A percentile compares a stretch with the other conserved stretches of the same genome.
Evolutionary conservation across 1,140 invertebrate species (phyloP).

Genomic region (Aporrectodea caliginosa): DNA sequence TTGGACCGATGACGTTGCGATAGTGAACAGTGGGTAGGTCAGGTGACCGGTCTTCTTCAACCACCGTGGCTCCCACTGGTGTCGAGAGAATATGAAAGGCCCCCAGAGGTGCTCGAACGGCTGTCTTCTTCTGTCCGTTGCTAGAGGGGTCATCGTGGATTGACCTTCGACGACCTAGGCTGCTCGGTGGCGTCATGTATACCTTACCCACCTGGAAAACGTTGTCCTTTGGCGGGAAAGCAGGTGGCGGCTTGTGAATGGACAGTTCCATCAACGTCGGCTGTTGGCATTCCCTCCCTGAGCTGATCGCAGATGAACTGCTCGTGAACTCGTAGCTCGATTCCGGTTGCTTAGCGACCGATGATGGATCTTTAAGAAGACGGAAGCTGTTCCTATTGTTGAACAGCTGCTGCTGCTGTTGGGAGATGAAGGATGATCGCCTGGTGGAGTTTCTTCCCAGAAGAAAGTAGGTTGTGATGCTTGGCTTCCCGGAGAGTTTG

Average conservation of each 20-base stretch:
- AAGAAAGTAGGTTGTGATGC: not conserved
- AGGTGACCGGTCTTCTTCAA: constrained; percentile 39
- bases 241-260: too few relatives aligned
- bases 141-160: constrained; percentile 43
- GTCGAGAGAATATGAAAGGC: too few relatives aligned
- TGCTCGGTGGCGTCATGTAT: constrained; percentile 42
- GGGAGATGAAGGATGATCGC: not conserved
- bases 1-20: constrained; percentile 41
- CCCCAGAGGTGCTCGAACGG: too few relatives aligned
- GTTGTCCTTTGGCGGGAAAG: too few relatives aligned
- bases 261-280: too few relatives aligned
- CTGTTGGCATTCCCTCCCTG: too few relatives aligned
- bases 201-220: not conserved
- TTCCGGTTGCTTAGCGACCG: not conserved
- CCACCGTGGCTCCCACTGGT: too few relatives aligned
- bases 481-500: not conserved
- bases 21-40: constrained; percentile 51
- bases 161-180: constrained; percentile 43
- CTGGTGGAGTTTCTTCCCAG: not conserved
- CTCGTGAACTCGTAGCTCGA: not conserved
- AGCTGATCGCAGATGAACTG: not conserved
- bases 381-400: not conserved
- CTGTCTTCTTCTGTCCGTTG: constrained; percentile 35
- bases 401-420: not conserved
- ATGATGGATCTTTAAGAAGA: not conserved